Conservation (phyloP, 2,888 invertebrate genomes). For the Cerceris rybyensis region DNA sequence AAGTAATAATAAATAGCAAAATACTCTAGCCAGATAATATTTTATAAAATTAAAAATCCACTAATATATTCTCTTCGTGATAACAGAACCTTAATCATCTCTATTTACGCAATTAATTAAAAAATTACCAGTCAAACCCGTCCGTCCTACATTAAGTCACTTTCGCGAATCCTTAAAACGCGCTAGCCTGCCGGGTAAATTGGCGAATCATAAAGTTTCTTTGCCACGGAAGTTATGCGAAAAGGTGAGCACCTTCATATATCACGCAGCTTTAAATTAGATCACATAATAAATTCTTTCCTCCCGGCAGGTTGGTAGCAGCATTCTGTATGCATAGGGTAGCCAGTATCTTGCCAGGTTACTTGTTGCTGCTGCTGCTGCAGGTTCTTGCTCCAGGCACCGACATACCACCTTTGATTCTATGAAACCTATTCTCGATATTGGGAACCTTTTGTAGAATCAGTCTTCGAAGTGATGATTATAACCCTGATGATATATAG, state of each 20-base stretch:
- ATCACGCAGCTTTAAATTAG: constrained; percentile 75
- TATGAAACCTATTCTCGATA: constrained; percentile 70
- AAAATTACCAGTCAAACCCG: too few species aligned
- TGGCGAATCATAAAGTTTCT: constrained; percentile 52
- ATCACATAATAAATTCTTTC: constrained; percentile 78
- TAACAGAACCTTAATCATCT: too few species aligned
- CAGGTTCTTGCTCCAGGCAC: constrained; percentile 71
- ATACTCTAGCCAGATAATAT: too few species aligned
- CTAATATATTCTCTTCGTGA: too few species aligned
- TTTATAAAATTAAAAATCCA: too few species aligned
- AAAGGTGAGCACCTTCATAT: constrained; percentile 57
- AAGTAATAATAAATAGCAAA: too few species aligned
- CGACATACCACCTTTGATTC: constrained; percentile 72
- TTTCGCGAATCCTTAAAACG: constrained; percentile 10
- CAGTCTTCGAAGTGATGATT: constrained; percentile 60
- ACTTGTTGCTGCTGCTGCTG: constrained; percentile 66
- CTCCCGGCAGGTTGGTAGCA: constrained; percentile 75
- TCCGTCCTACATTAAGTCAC: not conserved
- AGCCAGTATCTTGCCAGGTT: constrained; percentile 72
- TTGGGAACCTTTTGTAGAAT: constrained; percentile 66
- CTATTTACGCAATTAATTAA: too few species aligned
- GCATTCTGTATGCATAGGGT: constrained; percentile 81
- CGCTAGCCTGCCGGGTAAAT: constrained; percentile 42
- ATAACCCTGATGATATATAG: constrained; percentile 46
- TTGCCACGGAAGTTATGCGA: constrained; percentile 46